Evolutionary conservation across 2,113 vertebrate species (phyloP).

Genomic region (Tyto alba): DNA sequence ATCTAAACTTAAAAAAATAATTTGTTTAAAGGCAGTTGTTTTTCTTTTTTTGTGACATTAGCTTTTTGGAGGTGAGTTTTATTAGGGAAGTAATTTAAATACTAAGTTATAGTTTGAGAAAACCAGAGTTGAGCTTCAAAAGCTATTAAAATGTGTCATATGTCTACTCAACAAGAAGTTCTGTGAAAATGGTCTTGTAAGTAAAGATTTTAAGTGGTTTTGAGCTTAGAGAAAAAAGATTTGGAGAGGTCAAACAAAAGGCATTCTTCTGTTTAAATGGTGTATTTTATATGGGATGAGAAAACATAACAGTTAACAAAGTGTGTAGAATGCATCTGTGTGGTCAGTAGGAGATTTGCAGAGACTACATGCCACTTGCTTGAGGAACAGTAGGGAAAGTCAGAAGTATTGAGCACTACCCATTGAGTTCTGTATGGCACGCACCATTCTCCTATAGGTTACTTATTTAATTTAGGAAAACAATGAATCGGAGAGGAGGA

Average conservation of each 20-base stretch:
- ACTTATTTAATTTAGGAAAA: neutral
- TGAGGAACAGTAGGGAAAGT: neutral
- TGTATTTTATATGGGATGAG: neutral
- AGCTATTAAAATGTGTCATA: neutral
- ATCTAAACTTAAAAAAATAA: neutral
- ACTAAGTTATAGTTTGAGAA: neutral
- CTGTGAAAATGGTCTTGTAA: neutral
- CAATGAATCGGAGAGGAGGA: neutral
- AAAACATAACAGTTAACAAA: neutral
- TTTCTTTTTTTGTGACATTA: neutral
- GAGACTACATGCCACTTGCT: neutral
- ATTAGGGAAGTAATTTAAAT: neutral
- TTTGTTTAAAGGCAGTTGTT: neutral
- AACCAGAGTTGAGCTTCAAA: neutral
- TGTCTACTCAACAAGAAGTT: neutral
- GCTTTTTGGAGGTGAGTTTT: neutral
- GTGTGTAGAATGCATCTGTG: neutral
- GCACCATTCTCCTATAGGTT: neutral
- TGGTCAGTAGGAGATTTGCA: neutral
- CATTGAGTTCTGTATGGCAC: neutral
- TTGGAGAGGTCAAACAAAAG: neutral
- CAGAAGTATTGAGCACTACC: neutral
- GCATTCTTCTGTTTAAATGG: neutral
- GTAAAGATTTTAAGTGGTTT: neutral
- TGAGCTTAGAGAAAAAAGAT: neutral